Evolutionary conservation across 2,797 vertebrate genomes (phyloP), one percentile per base, ranked within the genome.

Genomic region (Pipistrellus pygmaeus): DNA sequence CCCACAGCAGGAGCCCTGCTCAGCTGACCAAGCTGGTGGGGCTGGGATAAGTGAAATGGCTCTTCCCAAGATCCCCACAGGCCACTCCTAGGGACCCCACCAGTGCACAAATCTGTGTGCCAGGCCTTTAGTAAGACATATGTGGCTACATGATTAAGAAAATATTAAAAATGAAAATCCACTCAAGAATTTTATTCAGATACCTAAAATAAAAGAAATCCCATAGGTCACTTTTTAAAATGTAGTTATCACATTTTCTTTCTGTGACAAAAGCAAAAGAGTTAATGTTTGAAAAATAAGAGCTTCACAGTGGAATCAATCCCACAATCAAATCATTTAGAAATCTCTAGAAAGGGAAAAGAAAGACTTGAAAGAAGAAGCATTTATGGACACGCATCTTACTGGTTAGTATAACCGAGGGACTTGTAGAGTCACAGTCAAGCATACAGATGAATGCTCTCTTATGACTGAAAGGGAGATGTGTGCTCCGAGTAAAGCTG

Each of bases 211-310:
- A 44, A 73, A 88, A n/a, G 13, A 73, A 75, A 57, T 13, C 51
- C 5, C 5, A 30, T 13, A 41, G 18, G 11, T 73, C 73, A 86
- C 51, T 46, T 93, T 81, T 14, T 60, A 91, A 71, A n/a, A 62
- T 85, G 53, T 15, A 53, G 21, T 10, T 69, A 64, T 48, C 14
- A 32, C 27, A 84, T 81, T 76, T 17, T 12, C 14, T 85, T 96
- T 66, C 12, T 84, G 18, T 53, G 7, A 73, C 32, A 68, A 90
- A 85, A 25, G 17, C 25, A 60, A 72, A 71, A 62, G 30, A 23
- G 44, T 85, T 93, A 69, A 91, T 66, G 32, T 55, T 91, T 85
- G 17, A 41, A 90, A 66, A 41, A 30, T 73, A 77, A 60, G 91
- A 66, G 25, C 12, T 75, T 95, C 27, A 75, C 2, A 18, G 62